phyloP scores from a whole-genome alignment of 2,888 invertebrate genomes.

The Andrena chrysosceles region DNA sequence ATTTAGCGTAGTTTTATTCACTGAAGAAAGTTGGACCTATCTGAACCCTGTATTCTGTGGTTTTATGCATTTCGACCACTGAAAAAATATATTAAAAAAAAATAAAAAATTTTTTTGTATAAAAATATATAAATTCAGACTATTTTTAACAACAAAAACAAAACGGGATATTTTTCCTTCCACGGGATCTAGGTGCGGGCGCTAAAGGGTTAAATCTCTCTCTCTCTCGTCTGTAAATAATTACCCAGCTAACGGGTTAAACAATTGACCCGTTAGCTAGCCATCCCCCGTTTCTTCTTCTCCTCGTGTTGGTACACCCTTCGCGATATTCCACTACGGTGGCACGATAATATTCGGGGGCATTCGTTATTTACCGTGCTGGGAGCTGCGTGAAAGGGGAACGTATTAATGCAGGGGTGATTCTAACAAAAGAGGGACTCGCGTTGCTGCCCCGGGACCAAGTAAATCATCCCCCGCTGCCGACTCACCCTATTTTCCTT shows the following conservation, averaged over 20 bases:
- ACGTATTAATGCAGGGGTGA: conserved; percentile 42
- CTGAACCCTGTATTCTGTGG: too few species aligned
- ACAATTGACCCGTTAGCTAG: background rate
- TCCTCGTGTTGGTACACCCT: background rate
- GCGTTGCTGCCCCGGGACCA: conserved; percentile 19
- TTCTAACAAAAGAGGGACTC: conserved; percentile 34
- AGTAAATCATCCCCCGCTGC: conserved; percentile 38
- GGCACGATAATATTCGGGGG: conserved; percentile 31
- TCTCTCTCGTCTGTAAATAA: conserved; percentile 11
- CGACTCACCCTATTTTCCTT: conserved; percentile 8
- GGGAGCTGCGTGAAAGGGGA: conserved; percentile 28
- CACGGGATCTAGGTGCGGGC: too few species aligned
- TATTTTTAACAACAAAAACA: too few species aligned
- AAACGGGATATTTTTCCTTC: too few species aligned
- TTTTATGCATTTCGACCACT: too few species aligned
- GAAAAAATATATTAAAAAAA: too few species aligned
- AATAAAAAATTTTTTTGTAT: too few species aligned
- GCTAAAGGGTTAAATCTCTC: conserved; percentile 6
- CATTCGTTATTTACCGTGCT: conserved; percentile 55
- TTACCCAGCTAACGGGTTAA: conserved; percentile 17
- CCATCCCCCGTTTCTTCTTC: conserved; percentile 16
- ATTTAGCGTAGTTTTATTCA: too few species aligned
- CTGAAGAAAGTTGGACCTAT: too few species aligned
- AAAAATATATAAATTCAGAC: too few species aligned
- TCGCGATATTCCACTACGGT: background rate